Evolutionary conservation across 2,888 invertebrate species (phyloP), one percentile per base, ranked within the genome.

Genomic region (Xylocampa areola): DNA sequence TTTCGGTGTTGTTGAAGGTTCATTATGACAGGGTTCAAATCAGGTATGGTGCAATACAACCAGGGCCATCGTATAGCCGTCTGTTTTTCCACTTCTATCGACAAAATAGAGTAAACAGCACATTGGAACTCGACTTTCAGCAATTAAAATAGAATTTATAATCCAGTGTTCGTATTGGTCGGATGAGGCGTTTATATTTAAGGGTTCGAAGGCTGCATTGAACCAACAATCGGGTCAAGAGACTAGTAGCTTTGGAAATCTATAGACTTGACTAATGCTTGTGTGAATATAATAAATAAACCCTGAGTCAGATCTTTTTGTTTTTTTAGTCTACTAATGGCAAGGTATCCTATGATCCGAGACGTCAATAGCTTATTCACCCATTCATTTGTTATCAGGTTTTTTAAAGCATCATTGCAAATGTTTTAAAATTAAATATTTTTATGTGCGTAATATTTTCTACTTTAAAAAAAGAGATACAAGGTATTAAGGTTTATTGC

Each of bases 181-280:
- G 1, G 11, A 29, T 50, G 27, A 11, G 10, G 13, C 21, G n/a
- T 36, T 35, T 11, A 11, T 8, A 17, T n/a, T 29, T 30, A 8
- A 6, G 47, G 29, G 17, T 25, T 65, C 19, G 13, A 41, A 40
- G 21, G 33, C 36, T 45, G 45, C 39, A 43, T 51, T 30, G 33
- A 36, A 32, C 52, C 40, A 36, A 37, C 43, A 70, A 43, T 16
- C 32, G 14, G 50, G 55, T 52, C 32, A 58, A 51, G 37, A 48
- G 37, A 43, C 43, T 21, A 23, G 39, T 37, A 33, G 25, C 23
- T 44, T 45, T 41, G n/a, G 4, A 27, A 10, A 47, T 25, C 32
- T 13, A 5, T 39, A 14, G 32, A 10, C 16, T 14, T 30, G 7
- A 23, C 0, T 17, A 25, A 21, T 16, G n/a, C 10, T 10, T 25